These are phyloP conservation scores for Macrotus californicus DNA, from an alignment of 2,113 vertebrate genomes.

Conservation along the genomic window DNA sequence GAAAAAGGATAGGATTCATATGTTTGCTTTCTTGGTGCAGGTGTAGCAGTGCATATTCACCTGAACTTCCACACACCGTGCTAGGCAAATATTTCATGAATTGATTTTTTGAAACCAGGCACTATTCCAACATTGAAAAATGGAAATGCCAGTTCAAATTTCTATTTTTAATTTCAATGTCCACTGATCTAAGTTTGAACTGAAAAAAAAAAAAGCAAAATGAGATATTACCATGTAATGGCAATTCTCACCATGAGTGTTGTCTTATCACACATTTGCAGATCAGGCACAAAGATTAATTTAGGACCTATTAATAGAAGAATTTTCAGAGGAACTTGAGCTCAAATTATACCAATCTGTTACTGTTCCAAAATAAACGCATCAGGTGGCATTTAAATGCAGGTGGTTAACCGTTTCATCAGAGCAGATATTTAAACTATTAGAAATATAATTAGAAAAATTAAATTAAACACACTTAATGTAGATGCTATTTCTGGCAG, in stretches of 20 bases:
- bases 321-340: conserved; percentile 73
- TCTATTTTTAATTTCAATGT: conserved; percentile 46
- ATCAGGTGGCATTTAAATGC: conserved; percentile 84
- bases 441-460: conserved; percentile 86
- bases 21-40: conserved; percentile 29
- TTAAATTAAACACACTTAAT: conserved; percentile 82
- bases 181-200: background rate
- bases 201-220: background rate
- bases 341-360: conserved; percentile 80
- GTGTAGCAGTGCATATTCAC: conserved; percentile 43
- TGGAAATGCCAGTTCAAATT: conserved; percentile 23
- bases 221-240: background rate
- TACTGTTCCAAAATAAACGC: conserved; percentile 82
- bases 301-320: conserved; percentile 74
- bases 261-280: conserved; percentile 24
- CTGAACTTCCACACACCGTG: conserved; percentile 39
- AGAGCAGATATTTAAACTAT: conserved; percentile 80
- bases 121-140: conserved; percentile 56
- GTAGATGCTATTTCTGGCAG: conserved; percentile 72
- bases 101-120: conserved; percentile 23
- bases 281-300: conserved; percentile 69
- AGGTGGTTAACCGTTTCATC: conserved; percentile 83
- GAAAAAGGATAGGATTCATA: background rate
- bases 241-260: conserved; percentile 19
- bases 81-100: conserved; percentile 37